phyloP scores from a whole-genome alignment of 92 coral and sea anemone species.

The Scolanthus callimorphus region DNA sequence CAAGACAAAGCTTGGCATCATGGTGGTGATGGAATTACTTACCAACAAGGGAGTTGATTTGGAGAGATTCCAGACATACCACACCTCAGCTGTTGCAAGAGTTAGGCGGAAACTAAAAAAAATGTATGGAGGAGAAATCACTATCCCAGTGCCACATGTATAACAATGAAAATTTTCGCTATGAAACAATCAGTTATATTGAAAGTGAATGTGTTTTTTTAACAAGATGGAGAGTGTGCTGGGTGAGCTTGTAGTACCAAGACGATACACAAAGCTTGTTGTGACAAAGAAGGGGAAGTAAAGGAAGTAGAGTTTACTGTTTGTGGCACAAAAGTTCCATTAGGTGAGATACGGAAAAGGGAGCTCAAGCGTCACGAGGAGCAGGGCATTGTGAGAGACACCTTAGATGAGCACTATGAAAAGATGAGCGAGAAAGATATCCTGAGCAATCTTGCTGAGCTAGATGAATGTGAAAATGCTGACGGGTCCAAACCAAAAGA shows the following conservation, averaged over 20 bases:
- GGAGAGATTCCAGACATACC: conserved; percentile 16
- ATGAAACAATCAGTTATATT: too few species aligned
- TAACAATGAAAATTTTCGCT: too few species aligned
- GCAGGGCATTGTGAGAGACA: conserved; percentile 2
- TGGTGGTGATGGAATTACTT: conserved; percentile 23
- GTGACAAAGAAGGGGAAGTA: conserved; percentile 12
- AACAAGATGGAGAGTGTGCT: too few species aligned
- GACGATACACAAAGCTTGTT: conserved; percentile 18
- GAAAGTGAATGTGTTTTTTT: too few species aligned
- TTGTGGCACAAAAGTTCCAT: conserved; percentile 19
- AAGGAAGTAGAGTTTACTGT: conserved; percentile 12
- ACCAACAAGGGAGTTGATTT: conserved; percentile 16
- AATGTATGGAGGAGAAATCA: conserved; percentile 11
- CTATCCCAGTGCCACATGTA: too few species aligned
- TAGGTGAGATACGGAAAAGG: neutral
- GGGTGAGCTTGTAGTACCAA: too few species aligned
- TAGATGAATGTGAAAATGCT: too few species aligned
- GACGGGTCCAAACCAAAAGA: too few species aligned
- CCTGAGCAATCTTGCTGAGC: too few species aligned
- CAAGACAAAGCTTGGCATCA: conserved; percentile 32
- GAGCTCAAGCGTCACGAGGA: conserved; percentile 7
- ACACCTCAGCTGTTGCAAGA: neutral
- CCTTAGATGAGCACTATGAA: conserved; percentile 1
- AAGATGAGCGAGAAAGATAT: conserved; percentile 1
- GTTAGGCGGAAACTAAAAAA: conserved; percentile 2